Evolutionary conservation across 2,797 vertebrate species (phyloP), one percentile per base, ranked within the genome.

Genomic region (Pachyuromys duprasi): DNA sequence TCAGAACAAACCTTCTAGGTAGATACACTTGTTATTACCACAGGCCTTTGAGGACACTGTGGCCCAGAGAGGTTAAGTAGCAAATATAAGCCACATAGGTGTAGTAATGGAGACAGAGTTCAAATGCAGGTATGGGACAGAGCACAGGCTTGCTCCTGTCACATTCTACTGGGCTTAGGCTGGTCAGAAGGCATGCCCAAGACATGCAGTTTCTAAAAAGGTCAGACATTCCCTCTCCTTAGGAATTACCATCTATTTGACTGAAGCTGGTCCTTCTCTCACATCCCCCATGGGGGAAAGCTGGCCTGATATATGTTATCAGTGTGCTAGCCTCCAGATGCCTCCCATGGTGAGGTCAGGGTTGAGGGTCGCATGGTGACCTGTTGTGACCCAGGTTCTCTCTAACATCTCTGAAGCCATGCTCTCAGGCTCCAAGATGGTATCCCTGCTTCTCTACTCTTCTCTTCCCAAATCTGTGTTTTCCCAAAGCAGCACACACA

Each of bases 401-500:
- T 72, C 80, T 42, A 60, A 33, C 9, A 20, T 33, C 49, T 95
- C 39, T 76, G 70, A 87, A 81, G n/a, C 49, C 14, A 63, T 57
- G n/a, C 20, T 60, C 14, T 91, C 20, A 24, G 20, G 15, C 62
- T 92, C 33, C 42, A 93, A 60, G 33, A 31, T 84, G 36, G 36
- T 18, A 78, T 89, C n/a, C 89, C n/a, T 67, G 5, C 33, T 95
- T 81, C 33, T 28, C 2, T 31, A 39, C 62, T 55, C 65, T 90
- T 65, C 9, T 76, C 84, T 88, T 53, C 67, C 89, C 36, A 83
- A 72, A 89, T 86, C 4, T 67, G 26, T 89, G 9, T n/a, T 67
- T 86, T 87, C 93, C 5, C 8, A 42, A 95, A 89, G 65, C 4
- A 75, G 55, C 89, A 95, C 90, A 86, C 49, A 49, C 49, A 49